Conservation (phyloP, 2,797 vertebrate genomes). For the Vireo griseus region DNA sequence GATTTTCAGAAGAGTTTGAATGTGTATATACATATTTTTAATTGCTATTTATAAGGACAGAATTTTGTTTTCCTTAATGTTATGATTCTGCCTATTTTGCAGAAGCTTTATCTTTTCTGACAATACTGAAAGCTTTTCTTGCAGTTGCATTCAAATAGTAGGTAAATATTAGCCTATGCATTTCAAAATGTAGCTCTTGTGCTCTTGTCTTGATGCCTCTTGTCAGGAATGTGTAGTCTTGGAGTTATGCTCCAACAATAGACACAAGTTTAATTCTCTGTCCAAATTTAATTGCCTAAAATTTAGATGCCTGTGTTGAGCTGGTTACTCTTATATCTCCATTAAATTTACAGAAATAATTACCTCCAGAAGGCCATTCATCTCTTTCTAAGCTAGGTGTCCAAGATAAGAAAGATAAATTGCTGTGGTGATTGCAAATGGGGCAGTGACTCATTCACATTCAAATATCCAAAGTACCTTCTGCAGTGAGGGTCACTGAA, state of each 20-base stretch:
- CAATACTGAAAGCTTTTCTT: background rate
- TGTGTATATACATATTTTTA: rapidly evolving
- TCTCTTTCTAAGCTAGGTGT: conserved; percentile 37
- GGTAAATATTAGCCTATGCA: background rate
- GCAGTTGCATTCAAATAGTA: background rate
- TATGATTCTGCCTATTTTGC: background rate
- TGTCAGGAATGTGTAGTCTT: background rate
- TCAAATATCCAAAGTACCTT: background rate
- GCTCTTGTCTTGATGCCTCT: background rate
- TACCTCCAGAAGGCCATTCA: conserved; percentile 28
- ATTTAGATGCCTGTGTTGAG: background rate
- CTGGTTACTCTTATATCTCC: conserved; percentile 37
- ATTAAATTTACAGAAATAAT: conserved; percentile 55
- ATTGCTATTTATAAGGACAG: background rate
- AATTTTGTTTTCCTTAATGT: background rate
- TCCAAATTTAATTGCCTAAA: conserved; percentile 20
- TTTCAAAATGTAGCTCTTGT: background rate
- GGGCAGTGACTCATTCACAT: background rate
- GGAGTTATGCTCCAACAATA: background rate
- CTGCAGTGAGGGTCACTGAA: background rate
- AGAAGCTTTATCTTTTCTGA: background rate
- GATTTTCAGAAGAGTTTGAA: background rate
- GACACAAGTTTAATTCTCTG: conserved; percentile 9
- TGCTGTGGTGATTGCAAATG: background rate
- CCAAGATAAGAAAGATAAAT: conserved; percentile 57